A percentile compares a stretch with the other conserved stretches of the same genome.
phyloP scores from a whole-genome alignment of 2,113 vertebrate species.

The Eonycteris spelaea region DNA sequence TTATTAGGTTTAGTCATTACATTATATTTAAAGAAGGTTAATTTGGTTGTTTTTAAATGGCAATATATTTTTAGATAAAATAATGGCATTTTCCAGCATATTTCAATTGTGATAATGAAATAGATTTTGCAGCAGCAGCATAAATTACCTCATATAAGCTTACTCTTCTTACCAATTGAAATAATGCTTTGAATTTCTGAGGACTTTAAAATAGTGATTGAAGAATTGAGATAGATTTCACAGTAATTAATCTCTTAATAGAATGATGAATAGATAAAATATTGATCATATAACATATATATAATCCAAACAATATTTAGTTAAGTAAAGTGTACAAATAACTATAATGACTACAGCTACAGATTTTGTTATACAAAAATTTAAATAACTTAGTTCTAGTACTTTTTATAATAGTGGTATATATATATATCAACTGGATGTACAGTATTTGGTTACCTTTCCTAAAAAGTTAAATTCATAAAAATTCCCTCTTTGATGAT shows the following conservation, averaged over 20 bases:
- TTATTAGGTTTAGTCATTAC: neutral
- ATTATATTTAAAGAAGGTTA: neutral
- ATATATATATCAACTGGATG: neutral
- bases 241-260: neutral
- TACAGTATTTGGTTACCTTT: neutral
- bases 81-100: neutral
- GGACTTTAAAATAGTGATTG: neutral
- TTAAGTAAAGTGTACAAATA: neutral
- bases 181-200: constrained; percentile 17
- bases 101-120: constrained; percentile 15
- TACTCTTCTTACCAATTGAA: neutral
- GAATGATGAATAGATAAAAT: neutral
- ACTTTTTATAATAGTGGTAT: neutral
- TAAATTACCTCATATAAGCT: neutral
- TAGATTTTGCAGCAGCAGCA: neutral
- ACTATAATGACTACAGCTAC: neutral
- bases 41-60: neutral
- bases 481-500: neutral
- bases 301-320: neutral
- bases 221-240: neutral
- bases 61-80: constrained; percentile 12
- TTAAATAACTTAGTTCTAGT: neutral
- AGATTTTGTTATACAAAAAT: neutral
- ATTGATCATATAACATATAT: neutral
- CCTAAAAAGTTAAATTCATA: neutral